These are phyloP conservation scores for Lypha dubia DNA, from an alignment of 2,888 invertebrate species.

Conservation along the genomic window DNA sequence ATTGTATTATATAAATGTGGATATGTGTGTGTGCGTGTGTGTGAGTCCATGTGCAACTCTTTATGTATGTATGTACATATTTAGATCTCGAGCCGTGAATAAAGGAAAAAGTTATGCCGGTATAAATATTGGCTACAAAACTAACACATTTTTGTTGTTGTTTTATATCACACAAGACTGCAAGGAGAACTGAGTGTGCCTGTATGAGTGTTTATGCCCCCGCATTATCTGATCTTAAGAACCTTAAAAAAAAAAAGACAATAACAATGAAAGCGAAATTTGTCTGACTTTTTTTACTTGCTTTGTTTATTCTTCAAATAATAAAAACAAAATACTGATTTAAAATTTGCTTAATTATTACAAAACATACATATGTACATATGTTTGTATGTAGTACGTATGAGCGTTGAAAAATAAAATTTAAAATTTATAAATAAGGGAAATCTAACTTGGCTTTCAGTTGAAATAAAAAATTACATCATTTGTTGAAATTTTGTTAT, in stretches of 20 bases:
- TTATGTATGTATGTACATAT: neutral
- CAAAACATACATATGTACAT: slow-evolving; percentile 18
- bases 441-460: slow-evolving; percentile 53
- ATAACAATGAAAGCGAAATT: slow-evolving; percentile 67
- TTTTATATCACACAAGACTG: neutral
- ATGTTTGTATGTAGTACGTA: too few species aligned
- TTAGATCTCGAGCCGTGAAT: neutral
- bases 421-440: slow-evolving; percentile 2
- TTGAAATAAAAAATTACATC: slow-evolving; percentile 48
- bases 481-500: slow-evolving; percentile 47
- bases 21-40: neutral
- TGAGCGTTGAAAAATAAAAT: too few species aligned
- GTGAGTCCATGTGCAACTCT: neutral
- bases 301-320: neutral
- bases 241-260: neutral
- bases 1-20: neutral
- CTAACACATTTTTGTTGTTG: slow-evolving; percentile 5
- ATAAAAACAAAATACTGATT: slow-evolving; percentile 37
- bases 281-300: slow-evolving; percentile 30
- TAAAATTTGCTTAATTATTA: slow-evolving; percentile 20
- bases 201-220: too few species aligned
- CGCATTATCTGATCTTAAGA: neutral
- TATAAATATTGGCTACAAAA: neutral
- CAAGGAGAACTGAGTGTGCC: neutral
- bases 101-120: slow-evolving; percentile 31